Evolutionary conservation across 2,113 vertebrate species (phyloP).

Genomic region (Anarrhichthys ocellatus): DNA sequence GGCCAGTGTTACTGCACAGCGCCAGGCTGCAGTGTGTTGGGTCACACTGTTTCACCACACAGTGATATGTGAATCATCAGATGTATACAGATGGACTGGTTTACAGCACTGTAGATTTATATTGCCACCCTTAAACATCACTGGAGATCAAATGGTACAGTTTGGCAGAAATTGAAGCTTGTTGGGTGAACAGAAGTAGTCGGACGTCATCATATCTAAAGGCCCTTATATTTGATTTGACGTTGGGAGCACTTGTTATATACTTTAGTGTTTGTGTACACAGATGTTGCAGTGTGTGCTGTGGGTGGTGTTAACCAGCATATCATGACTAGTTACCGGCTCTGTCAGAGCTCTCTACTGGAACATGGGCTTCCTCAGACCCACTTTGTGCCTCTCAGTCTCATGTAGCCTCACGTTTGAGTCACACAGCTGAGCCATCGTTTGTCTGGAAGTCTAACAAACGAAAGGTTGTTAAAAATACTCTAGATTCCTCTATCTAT

Average conservation of each 20-base stretch:
- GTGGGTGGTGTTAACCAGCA: slow-evolving; percentile 3
- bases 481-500: background rate
- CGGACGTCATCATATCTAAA: background rate
- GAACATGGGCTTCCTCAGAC: background rate
- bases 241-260: background rate
- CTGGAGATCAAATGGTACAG: background rate
- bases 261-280: background rate
- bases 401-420: background rate
- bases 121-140: background rate
- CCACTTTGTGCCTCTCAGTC: background rate
- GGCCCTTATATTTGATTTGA: background rate
- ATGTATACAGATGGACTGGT: background rate
- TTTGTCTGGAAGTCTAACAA: no score
- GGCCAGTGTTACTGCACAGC: slow-evolving; percentile 7
- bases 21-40: slow-evolving; percentile 18
- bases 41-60: slow-evolving; percentile 29
- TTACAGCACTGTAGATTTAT: background rate
- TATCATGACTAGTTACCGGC: background rate
- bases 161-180: background rate
- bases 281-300: slow-evolving; percentile 7
- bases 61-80: slow-evolving; percentile 29
- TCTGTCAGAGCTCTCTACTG: slow-evolving; percentile 3
- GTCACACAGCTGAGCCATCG: background rate
- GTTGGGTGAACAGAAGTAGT: background rate
- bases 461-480: no score